Base-by-base conservation (phyloP, 2,888 invertebrate genomes). In the Crocallis elinguaria region DNA sequence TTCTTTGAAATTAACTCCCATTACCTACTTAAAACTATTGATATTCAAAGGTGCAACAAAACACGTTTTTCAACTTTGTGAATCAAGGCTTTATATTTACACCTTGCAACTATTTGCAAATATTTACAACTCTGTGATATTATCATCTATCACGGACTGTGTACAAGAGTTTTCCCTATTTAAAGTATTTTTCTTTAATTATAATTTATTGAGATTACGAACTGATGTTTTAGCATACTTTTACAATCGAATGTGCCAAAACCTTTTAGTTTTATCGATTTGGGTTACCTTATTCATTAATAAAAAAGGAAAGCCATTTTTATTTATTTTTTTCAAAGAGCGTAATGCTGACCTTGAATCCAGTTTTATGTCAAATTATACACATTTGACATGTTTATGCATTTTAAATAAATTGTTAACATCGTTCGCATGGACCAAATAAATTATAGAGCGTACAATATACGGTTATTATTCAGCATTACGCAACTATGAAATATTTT, bases 161-260 rank as follows among this genome's bases (percentile, higher is more conserved):
- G 46, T 37, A 39, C 49, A 60, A 65, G 53, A 62, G 66, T 65
- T 69, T 58, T 52, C 35, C 25, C 13, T 6, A 12, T 35, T 21
- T 11, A 7, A 14, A 25, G 43, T 25, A 25, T 45, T 29, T 36
- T 23, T 36, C 13, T 23, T 12, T 1, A 19, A 9, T 27, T 35
- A 13, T 32, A 11, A 37, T 21, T 35, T 12, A 37, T 21, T 36
- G 30, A 48, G n/a, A 48, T 39, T 44, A 38, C 11, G 30, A 43
- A 42, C 23, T 52, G 36, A 39, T 32, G 35, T 50, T 41, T 36
- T 48, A 42, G 30, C 9, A 43, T 50, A 48, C 23, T 42, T 53
- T 39, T 42, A 50, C 45, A 58, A 49, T 32, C n/a, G 41, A 57
- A 64, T 60, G 67, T 69, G 68, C 67, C 68, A 67, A 69, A 52